phyloP scores from a whole-genome alignment of 1,140 invertebrate genomes.

The Drosophila teissieri region DNA sequence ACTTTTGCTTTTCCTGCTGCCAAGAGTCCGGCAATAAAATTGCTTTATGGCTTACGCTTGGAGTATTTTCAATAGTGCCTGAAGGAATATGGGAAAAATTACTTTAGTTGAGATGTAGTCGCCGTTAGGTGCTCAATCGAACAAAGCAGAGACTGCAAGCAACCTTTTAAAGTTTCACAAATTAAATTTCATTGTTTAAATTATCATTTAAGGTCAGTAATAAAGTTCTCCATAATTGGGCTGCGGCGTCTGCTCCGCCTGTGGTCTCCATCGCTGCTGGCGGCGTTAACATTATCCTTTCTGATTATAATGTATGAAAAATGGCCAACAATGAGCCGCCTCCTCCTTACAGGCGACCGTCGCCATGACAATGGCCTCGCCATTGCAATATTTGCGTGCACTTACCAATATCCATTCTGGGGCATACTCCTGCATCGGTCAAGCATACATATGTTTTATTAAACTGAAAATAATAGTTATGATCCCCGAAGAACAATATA shows the following conservation, averaged over 20 bases:
- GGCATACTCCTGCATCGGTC: neutral
- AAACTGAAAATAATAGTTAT: no score
- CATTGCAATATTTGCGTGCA: constrained; percentile 61
- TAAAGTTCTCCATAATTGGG: constrained; percentile 20
- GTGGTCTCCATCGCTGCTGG: constrained; percentile 30
- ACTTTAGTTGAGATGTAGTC: neutral
- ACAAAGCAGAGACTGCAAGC: no score
- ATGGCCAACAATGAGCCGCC: constrained; percentile 51
- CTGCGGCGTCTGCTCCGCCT: constrained; percentile 16
- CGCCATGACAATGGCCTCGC: constrained; percentile 36
- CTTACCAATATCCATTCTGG: constrained; percentile 62
- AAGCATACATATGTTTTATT: no score
- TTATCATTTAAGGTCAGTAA: constrained; percentile 21
- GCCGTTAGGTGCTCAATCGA: neutral
- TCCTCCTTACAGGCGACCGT: constrained; percentile 17
- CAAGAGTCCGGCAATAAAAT: constrained; percentile 58
- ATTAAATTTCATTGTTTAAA: neutral
- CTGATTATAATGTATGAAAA: constrained; percentile 76
- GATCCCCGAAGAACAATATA: no score
- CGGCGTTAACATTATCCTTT: constrained; percentile 70
- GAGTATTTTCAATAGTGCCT: constrained; percentile 57
- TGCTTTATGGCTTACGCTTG: constrained; percentile 72
- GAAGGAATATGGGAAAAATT: constrained; percentile 7
- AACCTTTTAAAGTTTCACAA: neutral
- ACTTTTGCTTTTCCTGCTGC: constrained; percentile 15